These are phyloP conservation scores for Lysandra coridon DNA, from an alignment of 2,888 invertebrate genomes.

Conservation along the genomic window DNA sequence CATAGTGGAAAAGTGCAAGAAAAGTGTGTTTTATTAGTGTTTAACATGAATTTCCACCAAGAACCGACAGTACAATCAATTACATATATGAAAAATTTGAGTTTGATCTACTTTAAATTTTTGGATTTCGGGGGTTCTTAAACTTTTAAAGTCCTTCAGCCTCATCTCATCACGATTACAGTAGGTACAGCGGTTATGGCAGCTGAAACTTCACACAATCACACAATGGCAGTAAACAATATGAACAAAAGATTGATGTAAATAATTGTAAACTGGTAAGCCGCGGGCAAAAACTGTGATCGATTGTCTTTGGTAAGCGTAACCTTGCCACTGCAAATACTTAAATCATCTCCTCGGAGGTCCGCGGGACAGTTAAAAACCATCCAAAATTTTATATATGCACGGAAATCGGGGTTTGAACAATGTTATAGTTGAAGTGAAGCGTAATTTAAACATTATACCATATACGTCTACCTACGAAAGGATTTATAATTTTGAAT, in stretches of 20 bases:
- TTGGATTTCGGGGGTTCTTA: too few relatives aligned
- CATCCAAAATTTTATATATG: not conserved
- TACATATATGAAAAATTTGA: too few relatives aligned
- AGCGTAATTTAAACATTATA: too few relatives aligned
- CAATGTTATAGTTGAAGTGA: too few relatives aligned
- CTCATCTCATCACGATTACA: not conserved
- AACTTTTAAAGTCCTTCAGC: not conserved
- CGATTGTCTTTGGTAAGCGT: slow-evolving; percentile 14
- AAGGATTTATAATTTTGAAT: too few relatives aligned
- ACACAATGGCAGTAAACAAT: slow-evolving; percentile 15
- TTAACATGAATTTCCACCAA: too few relatives aligned
- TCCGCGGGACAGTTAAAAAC: not conserved
- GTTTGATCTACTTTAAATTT: too few relatives aligned
- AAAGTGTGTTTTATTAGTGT: too few relatives aligned
- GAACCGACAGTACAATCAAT: too few relatives aligned
- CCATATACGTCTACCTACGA: too few relatives aligned
- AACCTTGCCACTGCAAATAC: slow-evolving; percentile 20
- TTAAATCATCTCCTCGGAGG: slow-evolving; percentile 13
- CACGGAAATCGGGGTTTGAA: too few relatives aligned
- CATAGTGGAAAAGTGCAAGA: too few relatives aligned
- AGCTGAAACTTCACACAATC: not conserved
- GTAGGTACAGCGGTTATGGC: not conserved
- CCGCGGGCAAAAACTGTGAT: not conserved
- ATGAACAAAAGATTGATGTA: slow-evolving; percentile 10
- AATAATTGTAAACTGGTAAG: not conserved